Percentiles rank a stretch among this genome's conserved stretches.
phyloP scores from a whole-genome alignment of 2,888 invertebrate genomes.

The Germaria angustata region DNA sequence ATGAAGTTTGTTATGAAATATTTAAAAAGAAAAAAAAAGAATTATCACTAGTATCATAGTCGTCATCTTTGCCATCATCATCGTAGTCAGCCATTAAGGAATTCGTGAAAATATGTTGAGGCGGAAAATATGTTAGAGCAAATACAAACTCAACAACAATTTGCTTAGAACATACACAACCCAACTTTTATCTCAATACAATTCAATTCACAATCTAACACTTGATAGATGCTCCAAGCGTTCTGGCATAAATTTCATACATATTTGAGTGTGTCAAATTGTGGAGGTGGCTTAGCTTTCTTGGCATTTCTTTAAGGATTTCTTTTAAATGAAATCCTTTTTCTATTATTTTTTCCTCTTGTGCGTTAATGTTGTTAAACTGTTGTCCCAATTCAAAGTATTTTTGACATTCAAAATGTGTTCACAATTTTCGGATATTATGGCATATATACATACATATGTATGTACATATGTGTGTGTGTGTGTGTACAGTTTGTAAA shows the following conservation, averaged over 20 bases:
- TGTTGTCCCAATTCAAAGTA: conserved; percentile 15
- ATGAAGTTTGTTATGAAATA: conserved; percentile 53
- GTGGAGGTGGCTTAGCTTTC: conserved; percentile 25
- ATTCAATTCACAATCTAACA: conserved; percentile 42
- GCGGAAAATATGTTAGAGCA: conserved; percentile 34
- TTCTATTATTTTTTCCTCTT: conserved; percentile 7
- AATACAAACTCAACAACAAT: conserved; percentile 34
- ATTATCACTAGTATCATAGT: conserved; percentile 35
- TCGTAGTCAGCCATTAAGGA: conserved; percentile 57
- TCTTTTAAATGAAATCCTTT: conserved; percentile 33
- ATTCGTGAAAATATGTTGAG: conserved; percentile 68
- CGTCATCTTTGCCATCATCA: conserved; percentile 39
- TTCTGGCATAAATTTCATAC: conserved; percentile 44
- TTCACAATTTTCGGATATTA: conserved; percentile 16
- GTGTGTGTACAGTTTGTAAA: background rate
- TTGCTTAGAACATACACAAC: conserved; percentile 32
- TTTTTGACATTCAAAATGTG: conserved; percentile 48
- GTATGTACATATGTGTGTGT: background rate
- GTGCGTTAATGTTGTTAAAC: background rate
- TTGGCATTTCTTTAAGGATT: conserved; percentile 30
- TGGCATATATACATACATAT: background rate
- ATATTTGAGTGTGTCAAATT: conserved; percentile 46
- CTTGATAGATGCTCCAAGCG: conserved; percentile 31
- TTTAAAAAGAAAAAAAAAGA: conserved; percentile 36
- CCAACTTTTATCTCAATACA: conserved; percentile 25